Evolutionary conservation across 2,113 vertebrate species (phyloP).

Genomic region (Salvelinus fontinalis): DNA sequence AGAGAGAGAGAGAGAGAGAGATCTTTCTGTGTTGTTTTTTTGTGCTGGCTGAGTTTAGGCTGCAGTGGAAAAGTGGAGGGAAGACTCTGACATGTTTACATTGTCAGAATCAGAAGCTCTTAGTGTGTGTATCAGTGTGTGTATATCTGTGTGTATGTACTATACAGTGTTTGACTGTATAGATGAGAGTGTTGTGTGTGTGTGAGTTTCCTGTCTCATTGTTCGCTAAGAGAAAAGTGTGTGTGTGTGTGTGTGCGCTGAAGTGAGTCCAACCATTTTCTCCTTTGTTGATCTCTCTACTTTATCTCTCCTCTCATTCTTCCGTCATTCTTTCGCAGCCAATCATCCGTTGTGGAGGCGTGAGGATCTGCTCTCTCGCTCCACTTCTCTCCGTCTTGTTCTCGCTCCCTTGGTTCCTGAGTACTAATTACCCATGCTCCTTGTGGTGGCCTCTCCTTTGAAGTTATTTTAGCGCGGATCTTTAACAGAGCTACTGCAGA

Average conservation of each 20-base stretch:
- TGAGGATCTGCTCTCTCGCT: slow-evolving; percentile 6
- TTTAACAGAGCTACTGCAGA: not conserved
- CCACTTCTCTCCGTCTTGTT: not conserved
- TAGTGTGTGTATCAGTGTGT: not conserved
- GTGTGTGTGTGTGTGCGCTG: not conserved
- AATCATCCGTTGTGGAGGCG: slow-evolving; percentile 2
- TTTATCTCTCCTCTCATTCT: slow-evolving; percentile 4
- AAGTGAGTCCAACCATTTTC: not conserved
- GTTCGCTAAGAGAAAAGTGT: not conserved
- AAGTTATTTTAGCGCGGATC: slow-evolving; percentile 1
- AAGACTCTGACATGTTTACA: not conserved
- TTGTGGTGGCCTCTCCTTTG: slow-evolving; percentile 8
- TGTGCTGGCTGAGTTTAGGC: not conserved
- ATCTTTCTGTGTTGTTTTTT: not conserved
- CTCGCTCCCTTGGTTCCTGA: not conserved
- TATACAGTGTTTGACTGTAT: too few species aligned
- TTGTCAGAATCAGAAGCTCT: not conserved
- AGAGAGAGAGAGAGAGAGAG: too few species aligned
- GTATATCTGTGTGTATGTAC: not conserved
- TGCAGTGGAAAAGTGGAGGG: not conserved
- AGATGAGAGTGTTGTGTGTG: not conserved
- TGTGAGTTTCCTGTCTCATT: not conserved
- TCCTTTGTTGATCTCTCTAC: not conserved
- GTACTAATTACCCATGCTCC: slow-evolving; percentile 9
- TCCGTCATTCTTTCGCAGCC: not conserved